Evolutionary conservation across 1,140 invertebrate species (phyloP), one percentile per base, ranked within the genome.

Genomic region (Marisa cornuarietis): DNA sequence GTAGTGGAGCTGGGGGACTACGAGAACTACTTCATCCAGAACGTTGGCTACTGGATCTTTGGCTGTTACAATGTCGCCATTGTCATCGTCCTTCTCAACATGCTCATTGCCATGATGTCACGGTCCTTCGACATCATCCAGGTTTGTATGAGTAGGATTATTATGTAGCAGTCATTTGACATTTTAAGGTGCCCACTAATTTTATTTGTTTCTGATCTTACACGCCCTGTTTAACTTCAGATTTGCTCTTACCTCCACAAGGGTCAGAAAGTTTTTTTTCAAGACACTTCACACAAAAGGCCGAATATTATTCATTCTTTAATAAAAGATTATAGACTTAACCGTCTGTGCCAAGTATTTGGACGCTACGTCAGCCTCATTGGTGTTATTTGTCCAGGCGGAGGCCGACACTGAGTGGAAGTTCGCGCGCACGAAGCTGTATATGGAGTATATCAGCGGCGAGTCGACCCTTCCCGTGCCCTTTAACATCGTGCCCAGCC

Each of bases 81-180:
- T 83, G 96, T 99, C 85, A 96, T 99, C 91, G 97, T 99, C 85
- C 94, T 99, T 85, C 97, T 99, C 92, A 99, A 99, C 93, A 94
- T 99, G 91, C 94, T 99, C 85, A 99, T 99, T 94, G 98, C 98
- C 92, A 99, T 99, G 98, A 99, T 99, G 97, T 97, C 96, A 90
- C 96, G 99, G 93, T 99, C 98, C 85, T 99, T 99, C 92, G 97
- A 99, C 92, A 93, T 97, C 85, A 99, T 99, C 90, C 91, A 99
- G 93, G 97, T 89, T 71, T 22, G 81, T 74, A 52, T n/a, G 42
- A 13, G 52, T 6, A 22, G 63, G 6, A 22, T 65, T 22, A 2
- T 6, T 65, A 22, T 65, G 63, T 20, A 22, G 24, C 24, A 65
- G 24, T 65, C 24, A 65, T 24, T 65, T 65, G 20, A 2, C 1